A percentile compares a stretch with the other conserved stretches of the same genome.
These are phyloP conservation scores for Xestia rhomboidea DNA, from an alignment of 2,888 invertebrate genomes.

Conservation along the genomic window DNA sequence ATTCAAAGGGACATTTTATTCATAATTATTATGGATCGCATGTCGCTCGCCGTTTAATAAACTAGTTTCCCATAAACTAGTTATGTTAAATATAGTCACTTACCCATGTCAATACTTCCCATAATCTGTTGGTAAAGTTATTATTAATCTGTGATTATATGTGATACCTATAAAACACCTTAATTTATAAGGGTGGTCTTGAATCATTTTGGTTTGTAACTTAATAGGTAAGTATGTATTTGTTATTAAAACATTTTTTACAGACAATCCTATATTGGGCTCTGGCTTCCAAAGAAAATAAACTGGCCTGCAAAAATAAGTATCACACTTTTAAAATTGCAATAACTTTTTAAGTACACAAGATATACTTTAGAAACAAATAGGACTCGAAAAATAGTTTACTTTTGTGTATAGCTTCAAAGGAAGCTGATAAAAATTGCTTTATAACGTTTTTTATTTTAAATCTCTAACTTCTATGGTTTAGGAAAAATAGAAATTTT, in stretches of 20 bases:
- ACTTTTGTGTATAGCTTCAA: no score
- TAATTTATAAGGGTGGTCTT: not conserved
- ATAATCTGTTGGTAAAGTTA: slow-evolving; percentile 14
- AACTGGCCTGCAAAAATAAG: no score
- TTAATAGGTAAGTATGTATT: not conserved
- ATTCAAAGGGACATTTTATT: slow-evolving; percentile 21
- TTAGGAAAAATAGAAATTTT: no score
- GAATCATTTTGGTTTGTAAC: not conserved
- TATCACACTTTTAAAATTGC: no score
- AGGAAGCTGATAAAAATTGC: no score
- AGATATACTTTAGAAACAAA: no score
- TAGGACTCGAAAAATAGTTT: no score
- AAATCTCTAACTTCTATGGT: no score
- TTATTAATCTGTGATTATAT: not conserved
- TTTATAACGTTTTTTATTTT: no score
- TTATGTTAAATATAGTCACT: slow-evolving; percentile 48
- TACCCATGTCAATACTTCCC: slow-evolving; percentile 25
- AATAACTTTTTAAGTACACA: no score
- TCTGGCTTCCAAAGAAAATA: not conserved
- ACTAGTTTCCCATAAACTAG: slow-evolving; percentile 56
- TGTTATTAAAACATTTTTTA: not conserved
- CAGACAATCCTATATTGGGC: not conserved
- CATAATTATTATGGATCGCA: slow-evolving; percentile 37
- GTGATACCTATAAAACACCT: not conserved
- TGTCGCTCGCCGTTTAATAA: slow-evolving; percentile 42